These are phyloP conservation scores for Plestiodon gilberti DNA, from an alignment of 2,113 vertebrate genomes.

Conservation along the genomic window DNA sequence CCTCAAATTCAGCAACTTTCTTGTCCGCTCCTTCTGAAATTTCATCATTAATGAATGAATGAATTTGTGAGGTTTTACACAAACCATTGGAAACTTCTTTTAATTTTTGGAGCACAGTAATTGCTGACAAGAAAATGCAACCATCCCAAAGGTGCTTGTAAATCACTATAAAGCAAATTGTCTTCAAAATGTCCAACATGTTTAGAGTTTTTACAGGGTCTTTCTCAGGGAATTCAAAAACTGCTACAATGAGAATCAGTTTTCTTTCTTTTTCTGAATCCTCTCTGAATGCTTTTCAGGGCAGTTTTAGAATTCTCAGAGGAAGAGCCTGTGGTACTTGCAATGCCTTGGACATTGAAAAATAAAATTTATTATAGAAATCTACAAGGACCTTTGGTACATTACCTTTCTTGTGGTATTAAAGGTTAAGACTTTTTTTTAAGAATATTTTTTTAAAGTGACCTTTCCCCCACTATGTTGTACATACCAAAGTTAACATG, in stretches of 20 bases:
- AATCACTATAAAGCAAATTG: neutral
- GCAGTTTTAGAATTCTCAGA: neutral
- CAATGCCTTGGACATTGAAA: neutral
- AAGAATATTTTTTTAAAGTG: too few relatives aligned
- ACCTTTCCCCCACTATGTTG: neutral
- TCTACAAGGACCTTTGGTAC: neutral
- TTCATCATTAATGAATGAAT: neutral
- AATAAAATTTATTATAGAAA: neutral
- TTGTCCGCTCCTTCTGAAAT: neutral
- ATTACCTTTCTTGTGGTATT: neutral
- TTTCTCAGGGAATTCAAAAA: constrained; percentile 8
- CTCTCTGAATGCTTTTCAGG: neutral
- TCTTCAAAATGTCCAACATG: neutral
- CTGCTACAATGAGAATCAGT: neutral
- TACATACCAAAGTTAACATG: neutral
- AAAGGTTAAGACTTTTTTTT: neutral
- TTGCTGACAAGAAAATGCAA: constrained; percentile 2
- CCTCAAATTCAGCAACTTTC: neutral
- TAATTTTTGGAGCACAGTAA: neutral
- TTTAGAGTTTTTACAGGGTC: neutral
- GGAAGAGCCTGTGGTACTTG: neutral
- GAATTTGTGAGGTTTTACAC: neutral
- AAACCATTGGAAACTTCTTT: neutral
- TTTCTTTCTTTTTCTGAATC: neutral
- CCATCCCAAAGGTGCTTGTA: neutral